Evolutionary conservation across 2,797 vertebrate species (phyloP).

Genomic region (Telmatherina bonti): DNA sequence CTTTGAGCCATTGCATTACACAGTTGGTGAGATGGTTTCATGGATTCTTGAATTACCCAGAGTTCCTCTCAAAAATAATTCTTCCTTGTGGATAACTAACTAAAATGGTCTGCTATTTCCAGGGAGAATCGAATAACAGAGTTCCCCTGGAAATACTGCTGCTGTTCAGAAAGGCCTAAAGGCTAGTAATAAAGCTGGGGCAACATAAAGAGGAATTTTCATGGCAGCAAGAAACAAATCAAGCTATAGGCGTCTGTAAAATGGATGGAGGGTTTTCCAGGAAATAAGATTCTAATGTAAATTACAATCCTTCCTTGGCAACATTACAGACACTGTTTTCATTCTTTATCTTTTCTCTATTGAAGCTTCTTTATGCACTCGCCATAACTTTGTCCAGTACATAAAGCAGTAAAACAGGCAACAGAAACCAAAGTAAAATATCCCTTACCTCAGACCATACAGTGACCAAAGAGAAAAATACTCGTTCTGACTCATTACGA

Average conservation of each 20-base stretch:
- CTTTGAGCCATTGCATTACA: constrained; percentile 16
- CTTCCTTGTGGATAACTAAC: constrained; percentile 55
- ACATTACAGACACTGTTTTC: constrained; percentile 1
- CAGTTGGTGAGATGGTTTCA: constrained; percentile 24
- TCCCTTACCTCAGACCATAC: constrained; percentile 48
- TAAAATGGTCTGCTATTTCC: constrained; percentile 45
- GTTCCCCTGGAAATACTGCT: constrained; percentile 38
- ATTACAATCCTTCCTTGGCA: background rate
- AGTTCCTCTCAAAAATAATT: constrained; percentile 36
- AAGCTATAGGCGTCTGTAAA: constrained; percentile 11
- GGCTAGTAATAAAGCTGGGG: constrained; percentile 52
- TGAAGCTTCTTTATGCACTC: too few species aligned
- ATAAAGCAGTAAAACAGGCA: constrained; percentile 1
- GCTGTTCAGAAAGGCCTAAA: constrained; percentile 37
- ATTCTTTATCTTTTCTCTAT: background rate
- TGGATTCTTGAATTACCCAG: constrained; percentile 26
- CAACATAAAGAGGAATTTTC: constrained; percentile 42
- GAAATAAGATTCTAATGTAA: constrained; percentile 29
- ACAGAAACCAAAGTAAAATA: constrained; percentile 17
- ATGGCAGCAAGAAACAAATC: constrained; percentile 24
- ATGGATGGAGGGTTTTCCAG: constrained; percentile 15
- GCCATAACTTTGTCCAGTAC: background rate
- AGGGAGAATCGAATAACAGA: constrained; percentile 47
- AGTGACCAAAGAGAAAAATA: constrained; percentile 38
- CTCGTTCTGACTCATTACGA: constrained; percentile 49